These are phyloP conservation scores for Nephrocerus scutellatus DNA, from an alignment of 2,888 invertebrate genomes.

Conservation along the genomic window DNA sequence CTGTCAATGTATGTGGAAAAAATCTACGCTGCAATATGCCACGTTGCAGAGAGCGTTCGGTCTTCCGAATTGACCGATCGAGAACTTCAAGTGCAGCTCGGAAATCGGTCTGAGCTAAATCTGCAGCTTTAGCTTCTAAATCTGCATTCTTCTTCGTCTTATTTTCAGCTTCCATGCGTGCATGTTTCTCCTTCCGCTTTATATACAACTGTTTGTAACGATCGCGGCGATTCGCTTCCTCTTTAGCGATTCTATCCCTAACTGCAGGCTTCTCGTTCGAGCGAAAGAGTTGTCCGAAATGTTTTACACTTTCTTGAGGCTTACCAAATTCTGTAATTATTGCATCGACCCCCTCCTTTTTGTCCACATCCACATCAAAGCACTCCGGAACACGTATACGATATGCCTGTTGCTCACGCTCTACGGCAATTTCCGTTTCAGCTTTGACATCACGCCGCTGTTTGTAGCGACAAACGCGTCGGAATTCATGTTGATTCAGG, in stretches of 20 bases:
- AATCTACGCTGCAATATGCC: slow-evolving; percentile 24
- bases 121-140: neutral
- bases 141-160: slow-evolving; percentile 4
- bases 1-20: slow-evolving; percentile 39
- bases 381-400: slow-evolving; percentile 29
- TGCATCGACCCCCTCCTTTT: slow-evolving; percentile 19
- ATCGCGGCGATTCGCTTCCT: slow-evolving; percentile 25
- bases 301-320: neutral
- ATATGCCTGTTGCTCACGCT: slow-evolving; percentile 30
- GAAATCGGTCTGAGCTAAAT: slow-evolving; percentile 17
- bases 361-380: slow-evolving; percentile 21
- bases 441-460: slow-evolving; percentile 30
- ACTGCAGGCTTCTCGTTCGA: slow-evolving; percentile 33
- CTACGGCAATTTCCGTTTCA: slow-evolving; percentile 26
- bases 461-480: slow-evolving; percentile 36
- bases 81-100: slow-evolving; percentile 8
- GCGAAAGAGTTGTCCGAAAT: slow-evolving; percentile 31
- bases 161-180: slow-evolving; percentile 9
- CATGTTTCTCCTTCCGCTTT: slow-evolving; percentile 22
- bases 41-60: slow-evolving; percentile 25
- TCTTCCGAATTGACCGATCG: slow-evolving; percentile 17
- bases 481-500: slow-evolving; percentile 37
- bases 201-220: slow-evolving; percentile 39
- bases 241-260: slow-evolving; percentile 25
- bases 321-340: neutral